A percentile compares a stretch with the other conserved stretches of the same genome.
These are phyloP conservation scores for Apamea epomidion DNA, from an alignment of 2,888 invertebrate species.

Conservation along the genomic window DNA sequence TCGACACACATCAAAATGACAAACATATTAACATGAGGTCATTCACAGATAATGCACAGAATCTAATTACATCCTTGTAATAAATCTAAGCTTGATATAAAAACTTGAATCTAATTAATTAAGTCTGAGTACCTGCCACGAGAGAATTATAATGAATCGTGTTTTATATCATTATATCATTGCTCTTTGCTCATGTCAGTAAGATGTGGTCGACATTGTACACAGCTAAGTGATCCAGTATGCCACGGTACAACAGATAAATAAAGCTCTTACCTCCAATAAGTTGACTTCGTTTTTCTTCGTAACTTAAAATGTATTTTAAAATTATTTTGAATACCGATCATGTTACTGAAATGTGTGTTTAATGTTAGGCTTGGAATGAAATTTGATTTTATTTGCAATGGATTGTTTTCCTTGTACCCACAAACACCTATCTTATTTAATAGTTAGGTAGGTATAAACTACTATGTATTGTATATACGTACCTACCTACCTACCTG, in stretches of 20 bases:
- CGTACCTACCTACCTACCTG: background rate
- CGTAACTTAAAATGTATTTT: constrained; percentile 37
- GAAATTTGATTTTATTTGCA: constrained; percentile 15
- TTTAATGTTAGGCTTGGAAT: constrained; percentile 3
- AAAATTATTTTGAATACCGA: constrained; percentile 30
- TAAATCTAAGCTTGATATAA: constrained; percentile 37
- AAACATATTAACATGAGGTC: background rate
- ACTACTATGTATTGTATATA: background rate
- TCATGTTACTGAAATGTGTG: constrained; percentile 34
- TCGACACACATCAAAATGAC: constrained; percentile 9
- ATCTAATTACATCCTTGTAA: constrained; percentile 15
- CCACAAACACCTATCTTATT: constrained; percentile 2
- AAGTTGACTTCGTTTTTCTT: constrained; percentile 53
- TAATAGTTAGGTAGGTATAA: background rate
- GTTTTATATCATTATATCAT: constrained; percentile 11
- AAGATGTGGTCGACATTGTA: constrained; percentile 53
- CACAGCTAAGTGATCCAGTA: constrained; percentile 38
- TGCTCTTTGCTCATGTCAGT: constrained; percentile 25
- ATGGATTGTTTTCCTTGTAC: constrained; percentile 14
- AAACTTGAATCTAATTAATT: constrained; percentile 43
- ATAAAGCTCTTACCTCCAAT: constrained; percentile 53
- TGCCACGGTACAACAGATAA: constrained; percentile 27
- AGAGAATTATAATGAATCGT: constrained; percentile 16
- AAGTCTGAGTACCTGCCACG: constrained; percentile 45
- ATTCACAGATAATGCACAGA: background rate